phyloP scores from a whole-genome alignment of 2,888 invertebrate species.

The Liodrosophila aerea region DNA sequence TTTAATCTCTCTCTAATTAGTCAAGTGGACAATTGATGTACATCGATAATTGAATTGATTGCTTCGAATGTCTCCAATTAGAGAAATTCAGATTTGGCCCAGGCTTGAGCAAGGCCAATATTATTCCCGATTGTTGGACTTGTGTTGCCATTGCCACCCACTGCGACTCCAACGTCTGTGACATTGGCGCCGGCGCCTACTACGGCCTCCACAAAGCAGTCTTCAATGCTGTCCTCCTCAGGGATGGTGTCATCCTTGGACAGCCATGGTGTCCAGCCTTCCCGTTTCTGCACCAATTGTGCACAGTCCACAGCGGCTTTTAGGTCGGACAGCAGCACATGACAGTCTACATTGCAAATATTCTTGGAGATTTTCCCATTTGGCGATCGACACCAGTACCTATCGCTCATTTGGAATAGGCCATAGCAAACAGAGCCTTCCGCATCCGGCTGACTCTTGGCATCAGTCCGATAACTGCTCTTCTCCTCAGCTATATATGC shows the following conservation, averaged over 20 bases:
- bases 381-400: background rate
- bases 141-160: too few relatives aligned
- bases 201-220: conserved; percentile 6
- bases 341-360: background rate
- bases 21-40: too few relatives aligned
- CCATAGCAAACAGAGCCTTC: background rate
- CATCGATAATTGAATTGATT: too few relatives aligned
- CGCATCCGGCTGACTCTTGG: rapidly evolving
- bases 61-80: too few relatives aligned
- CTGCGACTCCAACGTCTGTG: too few relatives aligned
- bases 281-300: background rate
- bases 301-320: background rate
- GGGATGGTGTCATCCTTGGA: too few relatives aligned
- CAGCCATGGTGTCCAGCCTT: conserved; percentile 13
- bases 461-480: background rate
- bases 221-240: background rate
- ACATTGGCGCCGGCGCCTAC: too few relatives aligned
- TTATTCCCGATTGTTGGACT: too few relatives aligned
- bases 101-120: too few relatives aligned
- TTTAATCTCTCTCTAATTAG: too few relatives aligned
- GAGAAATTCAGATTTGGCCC: too few relatives aligned
- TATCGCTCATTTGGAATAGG: conserved; percentile 17
- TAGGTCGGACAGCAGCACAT: conserved; percentile 4
- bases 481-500: conserved; percentile 1
- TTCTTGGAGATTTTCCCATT: background rate